phyloP scores from a whole-genome alignment of 2,888 invertebrate genomes.

The Stenchaetothrips biformis region DNA sequence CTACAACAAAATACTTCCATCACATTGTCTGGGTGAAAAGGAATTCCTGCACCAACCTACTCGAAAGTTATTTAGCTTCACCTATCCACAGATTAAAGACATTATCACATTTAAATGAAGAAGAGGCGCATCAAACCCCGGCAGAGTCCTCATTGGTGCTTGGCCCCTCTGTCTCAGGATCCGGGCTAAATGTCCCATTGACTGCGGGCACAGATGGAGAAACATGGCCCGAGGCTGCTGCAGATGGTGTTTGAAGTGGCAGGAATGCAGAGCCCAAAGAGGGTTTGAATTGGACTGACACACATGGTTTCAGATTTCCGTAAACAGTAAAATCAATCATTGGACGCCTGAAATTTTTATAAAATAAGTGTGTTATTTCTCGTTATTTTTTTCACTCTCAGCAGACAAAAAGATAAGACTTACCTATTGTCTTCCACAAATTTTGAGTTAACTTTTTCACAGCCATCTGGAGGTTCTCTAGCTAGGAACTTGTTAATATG shows the following conservation, averaged over 20 bases:
- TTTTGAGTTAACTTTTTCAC: slow-evolving; percentile 75
- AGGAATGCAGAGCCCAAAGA: slow-evolving; percentile 78
- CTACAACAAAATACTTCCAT: background rate
- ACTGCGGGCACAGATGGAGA: background rate
- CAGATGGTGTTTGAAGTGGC: slow-evolving; percentile 48
- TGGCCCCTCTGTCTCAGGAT: background rate
- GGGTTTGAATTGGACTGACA: slow-evolving; percentile 70
- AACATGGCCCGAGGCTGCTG: background rate
- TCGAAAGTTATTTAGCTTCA: background rate
- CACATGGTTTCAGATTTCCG: slow-evolving; percentile 57
- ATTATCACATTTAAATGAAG: background rate
- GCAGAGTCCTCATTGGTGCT: background rate
- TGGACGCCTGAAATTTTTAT: slow-evolving; percentile 44
- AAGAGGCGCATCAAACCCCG: background rate
- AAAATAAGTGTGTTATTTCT: background rate
- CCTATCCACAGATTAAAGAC: background rate
- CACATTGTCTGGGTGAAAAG: background rate
- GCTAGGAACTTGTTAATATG: slow-evolving; percentile 80
- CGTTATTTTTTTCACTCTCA: too few relatives aligned
- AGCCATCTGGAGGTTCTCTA: slow-evolving; percentile 83
- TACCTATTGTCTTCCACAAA: slow-evolving; percentile 57
- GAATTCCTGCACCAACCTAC: background rate
- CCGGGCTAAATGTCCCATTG: background rate
- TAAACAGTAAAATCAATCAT: slow-evolving; percentile 50
- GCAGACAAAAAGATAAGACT: slow-evolving; percentile 32